Conservation (phyloP, 2,888 invertebrate species). For the Digitonthophagus gazella region DNA sequence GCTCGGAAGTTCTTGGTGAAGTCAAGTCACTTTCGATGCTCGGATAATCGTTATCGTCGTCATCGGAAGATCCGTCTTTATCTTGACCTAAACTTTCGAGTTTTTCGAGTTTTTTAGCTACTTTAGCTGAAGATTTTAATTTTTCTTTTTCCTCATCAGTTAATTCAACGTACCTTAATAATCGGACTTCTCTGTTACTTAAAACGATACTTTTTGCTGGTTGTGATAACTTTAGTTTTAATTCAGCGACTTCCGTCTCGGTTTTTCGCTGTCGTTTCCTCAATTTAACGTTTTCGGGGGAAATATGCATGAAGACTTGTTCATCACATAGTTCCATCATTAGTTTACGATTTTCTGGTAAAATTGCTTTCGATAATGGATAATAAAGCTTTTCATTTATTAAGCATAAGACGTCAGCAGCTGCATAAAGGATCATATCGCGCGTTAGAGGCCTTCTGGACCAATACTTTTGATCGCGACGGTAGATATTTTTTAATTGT, state of each 20-base stretch:
- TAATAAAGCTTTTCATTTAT: constrained; percentile 83
- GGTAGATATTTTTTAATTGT: constrained; percentile 80
- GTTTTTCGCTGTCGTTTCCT: constrained; percentile 88
- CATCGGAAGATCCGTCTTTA: constrained; percentile 65
- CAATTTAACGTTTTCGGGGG: constrained; percentile 80
- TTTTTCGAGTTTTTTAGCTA: constrained; percentile 88
- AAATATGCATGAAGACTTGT: constrained; percentile 81
- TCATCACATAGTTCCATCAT: constrained; percentile 85
- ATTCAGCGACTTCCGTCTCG: constrained; percentile 85
- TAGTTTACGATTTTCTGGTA: constrained; percentile 67
- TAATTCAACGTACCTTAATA: constrained; percentile 71
- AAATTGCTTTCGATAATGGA: constrained; percentile 68
- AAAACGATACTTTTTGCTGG: constrained; percentile 84
- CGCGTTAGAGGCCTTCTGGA: constrained; percentile 82
- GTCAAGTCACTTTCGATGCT: constrained; percentile 76
- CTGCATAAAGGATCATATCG: constrained; percentile 90
- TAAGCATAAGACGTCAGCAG: constrained; percentile 83
- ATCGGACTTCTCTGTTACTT: constrained; percentile 86
- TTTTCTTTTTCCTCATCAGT: constrained; percentile 92
- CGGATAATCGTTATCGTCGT: constrained; percentile 71
- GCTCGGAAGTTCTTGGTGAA: constrained; percentile 74
- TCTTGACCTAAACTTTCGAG: constrained; percentile 78
- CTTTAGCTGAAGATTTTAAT: constrained; percentile 86
- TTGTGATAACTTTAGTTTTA: constrained; percentile 77
- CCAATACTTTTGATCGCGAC: constrained; percentile 83